Percentiles rank a stretch among this genome's conserved stretches.
phyloP scores from a whole-genome alignment of 2,888 invertebrate genomes.

The Cheilosia variabilis region DNA sequence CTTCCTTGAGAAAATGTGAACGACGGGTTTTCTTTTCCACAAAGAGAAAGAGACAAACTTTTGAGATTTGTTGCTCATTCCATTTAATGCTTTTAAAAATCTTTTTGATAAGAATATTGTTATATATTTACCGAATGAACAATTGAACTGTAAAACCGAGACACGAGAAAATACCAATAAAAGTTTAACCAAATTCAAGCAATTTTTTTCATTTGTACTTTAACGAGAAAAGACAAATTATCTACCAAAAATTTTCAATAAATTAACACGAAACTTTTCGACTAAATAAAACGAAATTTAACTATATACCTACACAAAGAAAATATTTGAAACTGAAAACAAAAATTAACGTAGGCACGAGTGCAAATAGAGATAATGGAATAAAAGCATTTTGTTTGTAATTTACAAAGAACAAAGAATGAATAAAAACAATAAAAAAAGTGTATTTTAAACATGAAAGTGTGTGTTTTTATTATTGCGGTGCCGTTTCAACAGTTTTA shows the following conservation, averaged over 20 bases:
- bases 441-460: conserved; percentile 46
- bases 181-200: conserved; percentile 58
- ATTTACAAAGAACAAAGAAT: conserved; percentile 68
- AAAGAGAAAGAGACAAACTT: conserved; percentile 32
- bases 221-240: conserved; percentile 47
- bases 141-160: conserved; percentile 29
- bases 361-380: conserved; percentile 55
- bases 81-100: conserved; percentile 70
- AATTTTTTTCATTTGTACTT: conserved; percentile 62
- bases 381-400: conserved; percentile 59
- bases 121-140: conserved; percentile 48
- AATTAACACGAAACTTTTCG: conserved; percentile 51
- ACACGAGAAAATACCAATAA: conserved; percentile 45
- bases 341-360: conserved; percentile 50
- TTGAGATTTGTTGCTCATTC: conserved; percentile 70
- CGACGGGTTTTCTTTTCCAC: conserved; percentile 20
- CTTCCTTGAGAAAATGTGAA: conserved; percentile 50
- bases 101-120: conserved; percentile 26
- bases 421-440: conserved; percentile 60
- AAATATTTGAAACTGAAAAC: conserved; percentile 20
- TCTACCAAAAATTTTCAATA: conserved; percentile 65
- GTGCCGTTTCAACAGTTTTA: too few species aligned
- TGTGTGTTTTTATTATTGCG: not conserved
- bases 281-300: conserved; percentile 56
- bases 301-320: conserved; percentile 34